Evolutionary conservation across 2,888 invertebrate species (phyloP).

Genomic region (Diadegma fenestrale): DNA sequence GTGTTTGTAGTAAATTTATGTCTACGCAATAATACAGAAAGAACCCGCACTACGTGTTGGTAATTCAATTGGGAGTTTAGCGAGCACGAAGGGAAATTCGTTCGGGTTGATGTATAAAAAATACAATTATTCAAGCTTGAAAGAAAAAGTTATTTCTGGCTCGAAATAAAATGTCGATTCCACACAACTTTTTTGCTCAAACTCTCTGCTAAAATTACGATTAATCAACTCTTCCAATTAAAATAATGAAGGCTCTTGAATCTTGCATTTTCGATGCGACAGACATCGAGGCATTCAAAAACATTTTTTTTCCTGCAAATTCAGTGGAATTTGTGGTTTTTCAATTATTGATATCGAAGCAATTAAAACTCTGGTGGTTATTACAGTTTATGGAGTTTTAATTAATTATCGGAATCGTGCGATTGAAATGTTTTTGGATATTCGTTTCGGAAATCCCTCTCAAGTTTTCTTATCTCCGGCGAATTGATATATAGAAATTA

Average conservation of each 20-base stretch:
- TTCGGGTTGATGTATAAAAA: conserved; percentile 35
- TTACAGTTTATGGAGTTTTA: neutral
- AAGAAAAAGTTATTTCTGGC: conserved; percentile 72
- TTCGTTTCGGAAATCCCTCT: neutral
- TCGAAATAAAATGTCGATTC: conserved; percentile 60
- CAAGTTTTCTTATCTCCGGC: neutral
- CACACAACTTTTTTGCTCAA: neutral
- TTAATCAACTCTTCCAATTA: neutral
- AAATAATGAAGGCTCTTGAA: neutral
- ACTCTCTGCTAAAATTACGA: neutral
- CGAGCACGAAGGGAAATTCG: neutral
- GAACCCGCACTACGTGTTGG: conserved; percentile 71
- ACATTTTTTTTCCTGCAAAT: neutral
- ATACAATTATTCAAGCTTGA: conserved; percentile 73
- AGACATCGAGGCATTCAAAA: neutral
- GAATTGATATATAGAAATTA: neutral
- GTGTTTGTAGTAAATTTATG: conserved; percentile 24
- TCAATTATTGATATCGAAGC: neutral
- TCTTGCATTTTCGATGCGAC: neutral
- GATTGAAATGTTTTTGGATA: neutral
- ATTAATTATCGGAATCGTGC: neutral
- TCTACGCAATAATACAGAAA: neutral
- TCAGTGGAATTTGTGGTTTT: neutral
- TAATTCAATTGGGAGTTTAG: conserved; percentile 71
- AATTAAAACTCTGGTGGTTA: neutral